phyloP scores from a whole-genome alignment of 2,888 invertebrate genomes.

The Caenorhabditis sp. region DNA sequence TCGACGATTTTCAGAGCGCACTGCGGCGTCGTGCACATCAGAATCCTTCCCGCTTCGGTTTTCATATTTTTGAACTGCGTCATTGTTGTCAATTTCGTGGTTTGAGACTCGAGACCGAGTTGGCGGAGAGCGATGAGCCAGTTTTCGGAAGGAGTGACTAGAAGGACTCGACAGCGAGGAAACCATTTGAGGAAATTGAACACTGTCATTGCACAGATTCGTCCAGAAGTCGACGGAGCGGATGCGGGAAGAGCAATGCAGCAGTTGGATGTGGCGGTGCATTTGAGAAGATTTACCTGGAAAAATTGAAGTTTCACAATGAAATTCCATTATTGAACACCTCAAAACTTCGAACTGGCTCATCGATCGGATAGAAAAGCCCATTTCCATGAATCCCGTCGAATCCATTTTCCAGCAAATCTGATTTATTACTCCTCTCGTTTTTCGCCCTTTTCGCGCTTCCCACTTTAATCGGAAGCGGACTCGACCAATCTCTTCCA shows the following conservation, averaged over 20 bases:
- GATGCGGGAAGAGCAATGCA: conserved; percentile 59
- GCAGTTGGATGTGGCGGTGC: conserved; percentile 38
- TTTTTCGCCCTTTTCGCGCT: conserved; percentile 9
- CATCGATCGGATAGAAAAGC: conserved; percentile 58
- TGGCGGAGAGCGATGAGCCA: conserved; percentile 31
- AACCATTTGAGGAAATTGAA: conserved; percentile 65
- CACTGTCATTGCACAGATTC: conserved; percentile 40
- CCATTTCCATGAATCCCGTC: conserved; percentile 43
- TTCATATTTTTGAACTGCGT: conserved; percentile 54
- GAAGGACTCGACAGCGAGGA: conserved; percentile 47
- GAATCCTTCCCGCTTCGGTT: conserved; percentile 22
- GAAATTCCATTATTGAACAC: not conserved
- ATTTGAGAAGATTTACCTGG: conserved; percentile 49
- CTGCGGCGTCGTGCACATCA: conserved; percentile 47
- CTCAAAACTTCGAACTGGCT: conserved; percentile 55
- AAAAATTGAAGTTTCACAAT: not conserved
- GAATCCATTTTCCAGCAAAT: conserved; percentile 48
- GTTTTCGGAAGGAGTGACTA: conserved; percentile 31
- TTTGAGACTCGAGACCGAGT: conserved; percentile 46
- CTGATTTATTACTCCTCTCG: conserved; percentile 27
- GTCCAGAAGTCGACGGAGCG: conserved; percentile 39
- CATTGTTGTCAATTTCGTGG: conserved; percentile 42
- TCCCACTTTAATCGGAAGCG: conserved; percentile 27
- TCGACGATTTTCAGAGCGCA: conserved; percentile 58
- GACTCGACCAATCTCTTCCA: conserved; percentile 52